These are phyloP conservation scores for Novumbra hubbsi DNA, from an alignment of 2,797 vertebrate genomes.

Conservation along the genomic window DNA sequence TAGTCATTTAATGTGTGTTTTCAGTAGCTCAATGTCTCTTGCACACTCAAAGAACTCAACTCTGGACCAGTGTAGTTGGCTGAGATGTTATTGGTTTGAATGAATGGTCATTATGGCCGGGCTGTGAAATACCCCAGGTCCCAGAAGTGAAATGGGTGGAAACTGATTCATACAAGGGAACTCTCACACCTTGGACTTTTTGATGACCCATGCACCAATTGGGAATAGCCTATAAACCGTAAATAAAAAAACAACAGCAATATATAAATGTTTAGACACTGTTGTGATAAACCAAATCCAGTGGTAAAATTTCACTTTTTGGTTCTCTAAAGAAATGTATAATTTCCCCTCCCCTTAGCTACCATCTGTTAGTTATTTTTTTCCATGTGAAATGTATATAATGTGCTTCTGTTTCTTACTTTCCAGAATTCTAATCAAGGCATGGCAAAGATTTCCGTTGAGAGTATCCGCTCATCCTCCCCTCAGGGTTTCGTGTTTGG, in stretches of 20 bases:
- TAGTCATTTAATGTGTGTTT: background rate
- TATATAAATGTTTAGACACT: background rate
- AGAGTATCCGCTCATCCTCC: conserved; percentile 29
- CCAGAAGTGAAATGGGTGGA: conserved; percentile 46
- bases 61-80: background rate
- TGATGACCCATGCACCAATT: too few relatives aligned
- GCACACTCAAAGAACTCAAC: background rate
- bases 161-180: conserved; percentile 22
- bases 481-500: conserved; percentile 68
- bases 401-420: background rate
- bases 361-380: background rate
- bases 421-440: conserved; percentile 61
- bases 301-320: background rate
- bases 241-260: too few relatives aligned
- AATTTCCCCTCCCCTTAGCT: background rate
- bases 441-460: conserved; percentile 55
- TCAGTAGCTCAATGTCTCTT: background rate
- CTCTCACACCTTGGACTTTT: conserved; percentile 13
- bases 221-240: too few relatives aligned
- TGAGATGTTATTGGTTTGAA: background rate
- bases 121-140: conserved; percentile 55
- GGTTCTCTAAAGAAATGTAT: background rate
- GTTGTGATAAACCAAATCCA: background rate
- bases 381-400: background rate
- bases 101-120: conserved; percentile 3